Percentiles rank a stretch among this genome's conserved stretches.
Evolutionary conservation across 2,888 invertebrate genomes (phyloP).

Genomic region (Notocelia uddmanniana): DNA sequence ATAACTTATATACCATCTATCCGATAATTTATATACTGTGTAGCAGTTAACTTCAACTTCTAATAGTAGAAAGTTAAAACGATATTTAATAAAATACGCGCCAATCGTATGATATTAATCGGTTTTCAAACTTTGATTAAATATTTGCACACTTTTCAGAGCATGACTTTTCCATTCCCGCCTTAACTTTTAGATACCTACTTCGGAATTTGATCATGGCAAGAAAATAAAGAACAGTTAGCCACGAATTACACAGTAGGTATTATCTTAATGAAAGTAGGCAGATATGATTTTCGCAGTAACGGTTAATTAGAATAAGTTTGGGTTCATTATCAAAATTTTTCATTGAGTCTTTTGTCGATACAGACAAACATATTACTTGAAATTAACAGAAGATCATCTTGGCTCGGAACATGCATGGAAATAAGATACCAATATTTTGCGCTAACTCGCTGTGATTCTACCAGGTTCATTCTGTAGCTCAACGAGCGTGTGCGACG

Average conservation of each 20-base stretch:
- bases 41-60: neutral
- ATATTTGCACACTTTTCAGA: slow-evolving; percentile 29
- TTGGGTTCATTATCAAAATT: slow-evolving; percentile 4
- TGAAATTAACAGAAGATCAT: neutral
- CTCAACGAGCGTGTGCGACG: too few relatives aligned
- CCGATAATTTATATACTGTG: too few relatives aligned
- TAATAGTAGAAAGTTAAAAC: slow-evolving; percentile 9
- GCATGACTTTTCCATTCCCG: slow-evolving; percentile 41
- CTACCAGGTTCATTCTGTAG: too few relatives aligned
- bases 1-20: too few relatives aligned
- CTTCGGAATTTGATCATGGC: slow-evolving; percentile 12
- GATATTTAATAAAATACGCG: slow-evolving; percentile 8
- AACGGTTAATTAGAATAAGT: slow-evolving; percentile 22
- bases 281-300: slow-evolving; percentile 34
- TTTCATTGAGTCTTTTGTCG: too few relatives aligned
- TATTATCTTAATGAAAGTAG: slow-evolving; percentile 52
- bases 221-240: slow-evolving; percentile 44
- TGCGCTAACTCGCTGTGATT: neutral
- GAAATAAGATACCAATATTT: neutral
- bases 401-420: neutral
- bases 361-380: too few relatives aligned
- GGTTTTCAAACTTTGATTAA: slow-evolving; percentile 30
- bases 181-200: slow-evolving; percentile 17
- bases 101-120: slow-evolving; percentile 18
- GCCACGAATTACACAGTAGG: slow-evolving; percentile 53